Percentiles rank a stretch among this genome's conserved stretches.
These are phyloP conservation scores for Pachyseris speciosa DNA, from an alignment of 64 coral and sea anemone genomes.

Conservation along the genomic window DNA sequence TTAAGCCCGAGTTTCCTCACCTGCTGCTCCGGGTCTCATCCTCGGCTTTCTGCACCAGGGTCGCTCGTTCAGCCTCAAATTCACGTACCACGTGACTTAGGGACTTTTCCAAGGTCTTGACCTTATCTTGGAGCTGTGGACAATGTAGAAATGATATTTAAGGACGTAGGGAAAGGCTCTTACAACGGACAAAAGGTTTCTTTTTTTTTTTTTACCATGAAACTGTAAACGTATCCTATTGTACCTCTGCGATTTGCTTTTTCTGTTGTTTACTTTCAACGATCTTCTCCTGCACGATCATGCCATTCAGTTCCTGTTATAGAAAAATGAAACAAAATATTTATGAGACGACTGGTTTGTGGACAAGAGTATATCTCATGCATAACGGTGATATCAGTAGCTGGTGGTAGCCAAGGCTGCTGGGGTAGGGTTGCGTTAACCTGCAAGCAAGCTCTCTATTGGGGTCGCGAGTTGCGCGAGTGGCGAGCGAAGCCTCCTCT, in stretches of 20 bases:
- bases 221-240: background rate
- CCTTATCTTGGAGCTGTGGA: slow-evolving; percentile 92
- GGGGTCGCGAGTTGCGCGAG: too few relatives aligned
- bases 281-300: slow-evolving; percentile 98
- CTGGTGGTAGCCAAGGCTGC: too few relatives aligned
- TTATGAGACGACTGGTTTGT: background rate
- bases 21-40: slow-evolving; percentile 76
- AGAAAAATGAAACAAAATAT: background rate
- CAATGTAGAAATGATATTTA: background rate
- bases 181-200: background rate
- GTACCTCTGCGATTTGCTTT: slow-evolving; percentile 86
- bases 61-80: slow-evolving; percentile 89
- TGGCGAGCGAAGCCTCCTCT: too few relatives aligned
- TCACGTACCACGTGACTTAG: slow-evolving; percentile 93
- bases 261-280: slow-evolving; percentile 91
- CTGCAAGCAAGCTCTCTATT: too few relatives aligned
- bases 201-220: background rate
- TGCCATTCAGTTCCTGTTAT: slow-evolving; percentile 88
- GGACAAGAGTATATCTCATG: background rate
- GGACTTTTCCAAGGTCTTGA: slow-evolving; percentile 94
- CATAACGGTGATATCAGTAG: background rate
- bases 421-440: too few relatives aligned
- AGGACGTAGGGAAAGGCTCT: background rate
- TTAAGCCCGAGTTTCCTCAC: slow-evolving; percentile 12
- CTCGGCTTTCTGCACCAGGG: slow-evolving; percentile 59